Evolutionary conservation across 2,113 vertebrate species (phyloP).

Genomic region (Brienomyrus longianalis): DNA sequence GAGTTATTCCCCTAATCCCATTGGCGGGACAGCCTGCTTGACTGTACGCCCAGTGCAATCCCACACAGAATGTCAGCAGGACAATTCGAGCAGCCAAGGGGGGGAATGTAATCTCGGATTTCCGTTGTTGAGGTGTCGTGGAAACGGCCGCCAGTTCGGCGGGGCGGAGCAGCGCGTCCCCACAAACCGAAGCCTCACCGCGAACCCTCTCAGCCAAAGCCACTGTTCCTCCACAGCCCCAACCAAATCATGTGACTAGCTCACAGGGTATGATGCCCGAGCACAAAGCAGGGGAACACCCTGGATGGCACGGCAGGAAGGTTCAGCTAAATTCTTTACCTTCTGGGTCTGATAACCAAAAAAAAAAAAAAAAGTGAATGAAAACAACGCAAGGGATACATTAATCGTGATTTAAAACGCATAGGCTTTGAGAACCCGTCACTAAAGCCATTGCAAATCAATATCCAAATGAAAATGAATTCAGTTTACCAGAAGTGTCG

Average conservation of each 20-base stretch:
- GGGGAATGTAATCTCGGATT: background rate
- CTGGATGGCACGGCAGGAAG: background rate
- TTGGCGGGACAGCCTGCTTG: background rate
- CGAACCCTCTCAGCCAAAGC: background rate
- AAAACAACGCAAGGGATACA: background rate
- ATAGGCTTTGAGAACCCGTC: background rate
- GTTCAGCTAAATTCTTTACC: background rate
- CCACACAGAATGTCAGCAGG: background rate
- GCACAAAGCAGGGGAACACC: background rate
- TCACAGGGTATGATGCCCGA: background rate
- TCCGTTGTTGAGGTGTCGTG: background rate
- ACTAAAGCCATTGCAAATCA: background rate
- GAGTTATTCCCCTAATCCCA: background rate
- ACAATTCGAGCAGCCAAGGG: background rate
- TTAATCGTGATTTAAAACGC: background rate
- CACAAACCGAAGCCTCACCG: background rate
- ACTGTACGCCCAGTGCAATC: background rate
- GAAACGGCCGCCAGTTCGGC: background rate
- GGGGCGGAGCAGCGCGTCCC: background rate
- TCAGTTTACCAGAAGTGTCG: background rate
- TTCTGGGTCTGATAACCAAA: background rate
- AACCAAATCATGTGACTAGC: background rate
- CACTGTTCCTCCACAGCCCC: background rate
- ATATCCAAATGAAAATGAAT: background rate
- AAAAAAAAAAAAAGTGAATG: background rate